A percentile compares a stretch with the other conserved stretches of the same genome.
Evolutionary conservation across 2,113 vertebrate species (phyloP).

Genomic region (Gobiocypris rarus): DNA sequence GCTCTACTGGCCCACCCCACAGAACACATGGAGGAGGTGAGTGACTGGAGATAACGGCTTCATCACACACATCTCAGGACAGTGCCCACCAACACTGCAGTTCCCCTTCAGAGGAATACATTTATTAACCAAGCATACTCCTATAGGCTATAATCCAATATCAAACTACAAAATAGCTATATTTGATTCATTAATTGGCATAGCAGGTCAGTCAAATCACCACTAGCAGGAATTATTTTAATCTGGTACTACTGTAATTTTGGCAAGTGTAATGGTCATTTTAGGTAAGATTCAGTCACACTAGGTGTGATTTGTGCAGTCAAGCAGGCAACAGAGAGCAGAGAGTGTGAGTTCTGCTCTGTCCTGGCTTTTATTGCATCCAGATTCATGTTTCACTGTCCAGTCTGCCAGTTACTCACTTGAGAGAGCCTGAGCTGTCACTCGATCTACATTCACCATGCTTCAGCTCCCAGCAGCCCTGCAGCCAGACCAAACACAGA

Average conservation of each 20-base stretch:
- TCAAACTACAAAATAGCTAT: background rate
- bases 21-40: conserved; percentile 84
- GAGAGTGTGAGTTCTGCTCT: conserved; percentile 18
- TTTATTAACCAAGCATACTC: background rate
- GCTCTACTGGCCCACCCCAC: conserved; percentile 84
- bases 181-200: background rate
- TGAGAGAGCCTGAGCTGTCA: conserved; percentile 72
- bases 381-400: conserved; percentile 74
- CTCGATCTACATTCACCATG: conserved; percentile 71
- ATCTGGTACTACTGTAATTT: background rate
- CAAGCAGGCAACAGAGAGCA: background rate
- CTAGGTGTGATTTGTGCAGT: conserved; percentile 33
- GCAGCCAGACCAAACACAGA: conserved; percentile 50
- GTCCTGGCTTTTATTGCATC: conserved; percentile 68
- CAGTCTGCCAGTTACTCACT: conserved; percentile 63
- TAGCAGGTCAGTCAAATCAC: background rate
- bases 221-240: background rate
- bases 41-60: conserved; percentile 38
- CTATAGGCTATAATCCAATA: too few species aligned
- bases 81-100: background rate
- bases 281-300: background rate
- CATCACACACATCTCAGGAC: background rate
- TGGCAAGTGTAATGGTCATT: background rate
- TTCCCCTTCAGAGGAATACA: background rate
- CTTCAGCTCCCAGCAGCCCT: conserved; percentile 66